Base-by-base conservation (phyloP, 2,113 vertebrate species). In the Vulpes vulpes region DNA sequence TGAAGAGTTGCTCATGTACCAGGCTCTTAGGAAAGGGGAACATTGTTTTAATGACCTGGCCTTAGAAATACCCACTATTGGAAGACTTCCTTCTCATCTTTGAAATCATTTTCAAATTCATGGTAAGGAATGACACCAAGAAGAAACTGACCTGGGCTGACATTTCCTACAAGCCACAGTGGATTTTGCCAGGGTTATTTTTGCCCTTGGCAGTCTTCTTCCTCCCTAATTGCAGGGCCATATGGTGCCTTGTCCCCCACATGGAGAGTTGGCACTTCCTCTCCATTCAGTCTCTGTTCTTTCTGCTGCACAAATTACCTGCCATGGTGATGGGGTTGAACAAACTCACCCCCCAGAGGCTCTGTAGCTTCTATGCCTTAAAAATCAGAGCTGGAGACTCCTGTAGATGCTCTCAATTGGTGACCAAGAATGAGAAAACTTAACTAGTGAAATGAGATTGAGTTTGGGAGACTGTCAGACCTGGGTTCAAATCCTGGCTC, bases 161-260 rank as follows among this genome's bases (percentile, higher is more conserved):
- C 96, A 96, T 96, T 76, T 94, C 92, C 69, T 82, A 82, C 62
- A 92, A 97, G 93, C 57, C 25, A 35, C 43, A 27, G 80, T 35
- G 82, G 93, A 65, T 96, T 97, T 98, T 98, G 96, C 96, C 97
- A 98, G 71, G 94, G 96, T 96, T 98, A 95, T 98, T 95, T 98
- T 98, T 94, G 94, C 97, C 98, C 76, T 97, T 98, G 98, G 98
- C 97, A 95, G 3, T 98, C 81, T 96, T 97, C 96, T 97, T 92
- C 89, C 96, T 98, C 67, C 97, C 96, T 98, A 98, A 98, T 98
- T 98, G 98, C 95, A 91, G 97, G 97, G 96, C 97, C 97, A 94
- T 59, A 88, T 95, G 97, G 85, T 98, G 97, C 88, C 96, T 98
- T 97, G 97, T 96, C 89, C 90, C 96, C 88, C 96, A 88, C 89